phyloP scores from a whole-genome alignment of 2,797 vertebrate genomes.

The Acomys russatus region DNA sequence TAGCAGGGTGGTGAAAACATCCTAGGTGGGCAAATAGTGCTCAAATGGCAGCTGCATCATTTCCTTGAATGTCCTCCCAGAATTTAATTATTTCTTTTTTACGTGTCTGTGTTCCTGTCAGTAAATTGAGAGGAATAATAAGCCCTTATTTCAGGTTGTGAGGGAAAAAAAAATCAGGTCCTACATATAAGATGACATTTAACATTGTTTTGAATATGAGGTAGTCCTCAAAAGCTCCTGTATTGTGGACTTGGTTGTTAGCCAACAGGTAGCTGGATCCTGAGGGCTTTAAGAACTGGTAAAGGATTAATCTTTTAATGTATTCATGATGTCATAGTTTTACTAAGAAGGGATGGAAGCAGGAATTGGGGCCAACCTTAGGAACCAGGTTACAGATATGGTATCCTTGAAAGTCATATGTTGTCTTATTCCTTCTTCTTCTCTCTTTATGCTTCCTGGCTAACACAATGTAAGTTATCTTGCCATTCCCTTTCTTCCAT shows the following conservation, averaged over 20 bases:
- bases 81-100: slow-evolving; percentile 27
- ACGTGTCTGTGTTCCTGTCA: slow-evolving; percentile 31
- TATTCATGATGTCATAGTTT: neutral
- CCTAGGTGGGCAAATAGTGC: neutral
- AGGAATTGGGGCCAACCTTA: neutral
- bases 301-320: neutral
- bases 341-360: neutral
- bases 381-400: neutral
- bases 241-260: neutral
- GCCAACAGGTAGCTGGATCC: neutral
- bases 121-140: slow-evolving; percentile 22
- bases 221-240: neutral
- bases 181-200: neutral
- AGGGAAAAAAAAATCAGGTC: slow-evolving; percentile 41
- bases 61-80: neutral
- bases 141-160: slow-evolving; percentile 4
- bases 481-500: neutral
- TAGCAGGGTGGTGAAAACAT: neutral
- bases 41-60: neutral
- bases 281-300: neutral
- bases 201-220: neutral
- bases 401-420: neutral
- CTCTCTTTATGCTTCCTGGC: neutral
- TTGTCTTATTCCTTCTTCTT: neutral
- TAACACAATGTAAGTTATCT: neutral